Evolutionary conservation across 2,113 vertebrate species (phyloP), one percentile per base, ranked within the genome.

Genomic region (Nansenia antarctica): DNA sequence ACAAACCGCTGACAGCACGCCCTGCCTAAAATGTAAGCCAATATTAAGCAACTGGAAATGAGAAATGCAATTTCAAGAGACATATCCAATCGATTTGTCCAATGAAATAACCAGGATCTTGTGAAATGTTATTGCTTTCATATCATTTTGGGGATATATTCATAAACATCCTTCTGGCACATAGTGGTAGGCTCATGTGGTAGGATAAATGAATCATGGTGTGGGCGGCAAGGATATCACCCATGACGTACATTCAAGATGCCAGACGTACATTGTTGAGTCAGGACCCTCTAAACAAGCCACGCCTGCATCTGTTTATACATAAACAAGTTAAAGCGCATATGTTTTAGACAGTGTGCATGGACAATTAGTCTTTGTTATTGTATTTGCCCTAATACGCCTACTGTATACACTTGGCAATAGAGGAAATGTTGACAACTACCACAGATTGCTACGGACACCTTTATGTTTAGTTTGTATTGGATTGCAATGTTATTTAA

Each of bases 111-210:
- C 55, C 69, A 35, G 39, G 78, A 82, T 86, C 68, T 70, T 60
- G 68, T 73, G 64, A 80, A 81, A 67, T 82, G 77, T 82, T 88
- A 86, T 86, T 89, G 78, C 86, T 78, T 81, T 84, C 78, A 66
- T 83, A 82, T 83, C 66, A 77, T 74, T 77, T 74, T 70, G 66
- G 30, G 70, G 81, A 81, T 74, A n/a, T 76, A 82, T 82, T 82
- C 79, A 84, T 85, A 83, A 87, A 81, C 78, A 75, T 64, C 63
- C 69, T 39, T 65, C 35, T 0, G 67, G 70, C 63, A 60, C 68
- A 80, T 70, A 82, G 70, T 69, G 62, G 65, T 57, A 18, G 34
- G 66, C 77, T 85, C 82, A 82, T n/a, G 85, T 86, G 84, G 67
- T 82, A 37, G 35, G 69, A 81, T 77, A 76, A 80, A 86, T 81